phyloP scores from a whole-genome alignment of 2,888 invertebrate genomes.

The Sicus ferrugineus region DNA sequence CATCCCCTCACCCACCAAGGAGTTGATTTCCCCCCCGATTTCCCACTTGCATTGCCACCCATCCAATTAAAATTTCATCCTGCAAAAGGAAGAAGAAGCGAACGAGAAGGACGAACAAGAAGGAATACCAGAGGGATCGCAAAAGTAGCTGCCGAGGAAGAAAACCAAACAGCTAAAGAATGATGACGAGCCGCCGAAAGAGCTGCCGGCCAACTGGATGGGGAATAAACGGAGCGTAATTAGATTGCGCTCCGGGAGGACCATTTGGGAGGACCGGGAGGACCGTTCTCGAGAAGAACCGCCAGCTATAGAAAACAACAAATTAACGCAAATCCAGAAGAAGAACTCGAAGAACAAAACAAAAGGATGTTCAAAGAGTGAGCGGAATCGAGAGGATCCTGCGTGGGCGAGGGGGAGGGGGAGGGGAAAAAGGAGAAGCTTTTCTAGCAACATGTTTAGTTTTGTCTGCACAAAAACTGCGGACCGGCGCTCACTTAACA shows the following conservation, averaged over 20 bases:
- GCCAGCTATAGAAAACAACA: neutral
- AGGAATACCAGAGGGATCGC: neutral
- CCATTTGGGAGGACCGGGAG: conserved; percentile 7
- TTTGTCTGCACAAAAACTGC: neutral
- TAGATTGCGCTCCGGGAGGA: conserved; percentile 30
- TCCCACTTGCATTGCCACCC: conserved; percentile 6
- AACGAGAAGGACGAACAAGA: neutral
- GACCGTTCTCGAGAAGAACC: neutral
- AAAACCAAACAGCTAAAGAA: neutral
- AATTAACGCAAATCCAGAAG: neutral
- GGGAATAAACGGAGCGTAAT: conserved; percentile 31
- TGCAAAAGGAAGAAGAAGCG: conserved; percentile 11
- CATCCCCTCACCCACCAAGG: neutral
- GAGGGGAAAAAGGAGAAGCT: neutral
- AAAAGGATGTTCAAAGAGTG: neutral
- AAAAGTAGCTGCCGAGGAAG: neutral
- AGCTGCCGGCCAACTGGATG: conserved; percentile 11
- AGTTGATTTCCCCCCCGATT: neutral
- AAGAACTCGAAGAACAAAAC: neutral
- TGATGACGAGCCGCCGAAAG: neutral
- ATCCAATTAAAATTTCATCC: conserved; percentile 32
- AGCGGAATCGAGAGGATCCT: neutral
- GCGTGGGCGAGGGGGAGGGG: neutral
- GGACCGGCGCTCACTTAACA: neutral
- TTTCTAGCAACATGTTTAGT: neutral